A percentile compares a stretch with the other conserved stretches of the same genome.
These are phyloP conservation scores for Ferrisia virgata DNA, from an alignment of 2,888 invertebrate genomes.

Conservation along the genomic window DNA sequence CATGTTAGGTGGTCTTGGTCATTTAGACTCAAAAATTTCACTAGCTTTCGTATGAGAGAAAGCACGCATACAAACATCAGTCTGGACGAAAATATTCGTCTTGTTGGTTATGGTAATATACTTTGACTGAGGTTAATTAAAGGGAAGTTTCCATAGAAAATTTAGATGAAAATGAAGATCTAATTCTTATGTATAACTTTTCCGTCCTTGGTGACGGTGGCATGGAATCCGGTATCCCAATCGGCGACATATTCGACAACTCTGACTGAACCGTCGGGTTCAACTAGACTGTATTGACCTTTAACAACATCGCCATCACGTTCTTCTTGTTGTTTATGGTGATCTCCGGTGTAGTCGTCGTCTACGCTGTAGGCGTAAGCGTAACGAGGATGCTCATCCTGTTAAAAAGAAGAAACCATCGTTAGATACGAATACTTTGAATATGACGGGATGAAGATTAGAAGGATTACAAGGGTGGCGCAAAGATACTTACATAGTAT, in stretches of 20 bases:
- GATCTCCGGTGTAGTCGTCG: constrained; percentile 71
- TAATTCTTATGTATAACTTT: constrained; percentile 18
- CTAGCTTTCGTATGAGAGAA: background rate
- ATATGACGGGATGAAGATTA: no score
- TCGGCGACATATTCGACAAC: constrained; percentile 72
- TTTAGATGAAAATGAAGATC: background rate
- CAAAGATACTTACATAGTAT: constrained; percentile 47
- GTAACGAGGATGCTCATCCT: constrained; percentile 55
- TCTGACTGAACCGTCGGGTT: constrained; percentile 71
- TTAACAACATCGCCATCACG: constrained; percentile 70
- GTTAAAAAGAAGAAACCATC: constrained; percentile 16
- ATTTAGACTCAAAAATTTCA: background rate
- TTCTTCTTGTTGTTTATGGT: constrained; percentile 69
- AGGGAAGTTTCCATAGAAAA: no score
- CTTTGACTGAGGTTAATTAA: constrained; percentile 2
- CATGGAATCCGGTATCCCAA: constrained; percentile 75
- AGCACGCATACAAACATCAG: background rate
- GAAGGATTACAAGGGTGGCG: no score
- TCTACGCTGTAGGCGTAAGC: constrained; percentile 70
- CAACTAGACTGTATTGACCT: constrained; percentile 59
- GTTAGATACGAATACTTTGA: no score
- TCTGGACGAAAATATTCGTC: constrained; percentile 5
- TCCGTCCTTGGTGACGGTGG: constrained; percentile 57
- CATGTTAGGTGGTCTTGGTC: background rate
- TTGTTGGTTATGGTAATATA: background rate